Base-by-base conservation (phyloP, 2,113 vertebrate genomes). In the Numenius arquata region DNA sequence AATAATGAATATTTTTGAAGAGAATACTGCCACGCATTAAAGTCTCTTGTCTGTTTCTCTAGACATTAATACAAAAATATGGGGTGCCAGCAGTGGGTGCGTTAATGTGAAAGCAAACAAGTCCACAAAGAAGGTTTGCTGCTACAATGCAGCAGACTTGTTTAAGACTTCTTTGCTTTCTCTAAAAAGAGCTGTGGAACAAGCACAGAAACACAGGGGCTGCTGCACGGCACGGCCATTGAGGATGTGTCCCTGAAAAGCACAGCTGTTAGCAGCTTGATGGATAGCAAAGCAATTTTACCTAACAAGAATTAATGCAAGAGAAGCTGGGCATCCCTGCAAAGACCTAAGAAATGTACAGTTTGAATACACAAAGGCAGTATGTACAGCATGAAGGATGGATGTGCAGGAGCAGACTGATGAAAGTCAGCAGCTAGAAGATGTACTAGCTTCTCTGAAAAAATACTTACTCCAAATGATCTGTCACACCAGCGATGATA, bases 401-500 rank as follows among this genome's bases (percentile, higher is more conserved):
- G 45, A 41, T 29, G 11, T 2, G 1, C 18, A 62, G 66, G 25
- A 48, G 15, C 47, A 55, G 26, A 11, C 9, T 12, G 16, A 22
- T 48, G 45, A 23, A 48, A 21, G 55, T 48, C 17, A 52, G 30
- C 40, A 78, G 22, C 66, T 93, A 48, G 40, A 62, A 73, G 47
- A 55, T 8, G 41, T 2, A 25, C n/a, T 25, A 23, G 10, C 40
- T 78, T 73, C 59, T 78, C 45, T 48, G 45, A 48, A 21, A n/a
- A 62, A n/a, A 21, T 43, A 4, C 17, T 73, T 89, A 13, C 19
- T 73, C 25, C 30, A 20, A 55, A 84, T 22, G 5, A 19, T 58
- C 13, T 48, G 16, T 27, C 23, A 40, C 18, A 45, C 7, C 11
- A 41, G 17, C 0, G 1, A 7, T 8, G 9, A 83, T 21, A 36